Percentiles rank a stretch among this genome's conserved stretches.
These are phyloP conservation scores for Tinea semifulvella DNA, from an alignment of 2,888 invertebrate genomes.

Conservation along the genomic window DNA sequence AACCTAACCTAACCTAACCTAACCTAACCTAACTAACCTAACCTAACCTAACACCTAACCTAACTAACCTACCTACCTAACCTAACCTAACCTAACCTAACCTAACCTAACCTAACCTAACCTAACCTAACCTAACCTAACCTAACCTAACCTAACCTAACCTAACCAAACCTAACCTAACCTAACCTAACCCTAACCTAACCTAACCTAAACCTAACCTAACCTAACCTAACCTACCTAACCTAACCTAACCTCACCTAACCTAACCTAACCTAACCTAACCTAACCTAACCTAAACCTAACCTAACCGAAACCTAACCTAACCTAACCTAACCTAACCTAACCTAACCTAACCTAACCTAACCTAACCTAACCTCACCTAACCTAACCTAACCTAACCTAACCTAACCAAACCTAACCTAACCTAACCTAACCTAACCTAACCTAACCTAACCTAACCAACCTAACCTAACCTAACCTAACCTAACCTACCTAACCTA, in stretches of 20 bases:
- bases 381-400: conserved; percentile 12
- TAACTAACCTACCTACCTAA: not conserved
- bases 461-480: conserved; percentile 15
- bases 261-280: conserved; percentile 11
- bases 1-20: conserved; percentile 20
- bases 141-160: conserved; percentile 10
- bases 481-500: conserved; percentile 14
- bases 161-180: conserved; percentile 2
- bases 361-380: conserved; percentile 11
- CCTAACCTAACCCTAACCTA: conserved; percentile 11
- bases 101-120: conserved; percentile 9
- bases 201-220: conserved; percentile 10
- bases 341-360: conserved; percentile 11
- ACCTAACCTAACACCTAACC: too few species aligned
- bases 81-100: conserved; percentile 10
- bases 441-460: conserved; percentile 10
- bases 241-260: conserved; percentile 12
- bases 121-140: conserved; percentile 10
- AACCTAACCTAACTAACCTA: conserved; percentile 16
- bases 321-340: conserved; percentile 12
- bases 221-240: conserved; percentile 4
- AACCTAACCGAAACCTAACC: conserved; percentile 14
- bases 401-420: conserved; percentile 12
- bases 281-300: conserved; percentile 13
- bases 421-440: conserved; percentile 11